Conservation (phyloP, 2,797 vertebrate genomes). For the Labroides dimidiatus region DNA sequence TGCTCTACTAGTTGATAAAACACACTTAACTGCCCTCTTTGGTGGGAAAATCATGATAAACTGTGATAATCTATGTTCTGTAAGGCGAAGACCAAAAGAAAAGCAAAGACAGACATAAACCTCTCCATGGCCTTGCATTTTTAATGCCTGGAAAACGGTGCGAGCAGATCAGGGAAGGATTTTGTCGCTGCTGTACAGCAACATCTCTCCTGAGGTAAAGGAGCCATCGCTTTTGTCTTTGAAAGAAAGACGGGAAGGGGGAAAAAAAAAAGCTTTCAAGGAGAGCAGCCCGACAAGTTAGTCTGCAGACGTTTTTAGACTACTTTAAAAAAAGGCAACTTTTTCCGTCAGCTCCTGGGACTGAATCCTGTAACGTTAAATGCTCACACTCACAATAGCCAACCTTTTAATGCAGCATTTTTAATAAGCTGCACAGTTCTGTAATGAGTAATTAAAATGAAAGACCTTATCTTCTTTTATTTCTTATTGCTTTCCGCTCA, state of each 20-base stretch:
- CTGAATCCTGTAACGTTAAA: slow-evolving; percentile 2
- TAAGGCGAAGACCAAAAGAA: slow-evolving; percentile 21
- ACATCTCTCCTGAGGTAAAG: slow-evolving; percentile 49
- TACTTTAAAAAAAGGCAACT: slow-evolving; percentile 22
- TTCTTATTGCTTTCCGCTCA: slow-evolving; percentile 9
- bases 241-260: slow-evolving; percentile 24
- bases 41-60: too few relatives aligned
- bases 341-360: slow-evolving; percentile 9
- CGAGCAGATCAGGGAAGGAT: slow-evolving; percentile 49
- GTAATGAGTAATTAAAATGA: slow-evolving; percentile 4
- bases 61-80: not conserved
- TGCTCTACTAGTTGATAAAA: too few relatives aligned
- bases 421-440: not conserved
- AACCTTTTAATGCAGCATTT: slow-evolving; percentile 10
- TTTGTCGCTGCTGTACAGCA: slow-evolving; percentile 44
- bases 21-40: too few relatives aligned
- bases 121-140: slow-evolving; percentile 62
- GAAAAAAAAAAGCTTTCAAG: slow-evolving; percentile 38
- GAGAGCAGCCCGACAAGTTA: slow-evolving; percentile 32
- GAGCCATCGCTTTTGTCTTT: slow-evolving; percentile 34
- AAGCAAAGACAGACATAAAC: slow-evolving; percentile 47
- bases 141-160: slow-evolving; percentile 50
- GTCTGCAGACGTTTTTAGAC: slow-evolving; percentile 22
- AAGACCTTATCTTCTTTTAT: slow-evolving; percentile 2
- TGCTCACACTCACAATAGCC: slow-evolving; percentile 4